Evolutionary conservation across 2,888 invertebrate species (phyloP), one percentile per base, ranked within the genome.

Genomic region (Micoletzkya japonica): DNA sequence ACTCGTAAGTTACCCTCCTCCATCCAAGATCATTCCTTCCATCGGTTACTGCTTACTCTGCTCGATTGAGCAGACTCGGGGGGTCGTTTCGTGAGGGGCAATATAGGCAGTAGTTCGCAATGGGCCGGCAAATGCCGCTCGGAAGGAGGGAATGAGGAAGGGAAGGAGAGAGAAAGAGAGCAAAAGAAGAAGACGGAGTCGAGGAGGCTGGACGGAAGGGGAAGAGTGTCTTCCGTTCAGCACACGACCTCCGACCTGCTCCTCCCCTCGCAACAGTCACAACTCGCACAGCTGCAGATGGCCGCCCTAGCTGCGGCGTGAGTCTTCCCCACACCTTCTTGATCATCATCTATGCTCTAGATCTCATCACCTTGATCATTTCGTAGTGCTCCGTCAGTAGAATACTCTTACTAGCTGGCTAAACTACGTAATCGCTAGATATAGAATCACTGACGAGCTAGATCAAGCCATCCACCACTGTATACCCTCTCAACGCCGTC

Each of bases 241-340:
- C 39, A 1, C 39, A 17, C 24, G 6, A 6, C 24, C 39, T 28
- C 60, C 24, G n/a, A 28, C 24, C 39, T 39, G 44, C 30, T 60
- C 36, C 44, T 28, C 37, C 39, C 39, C 7, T 28, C 2, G 26
- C 60, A 60, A 3, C 6, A 7, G 28, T 20, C 49, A 7, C 63
- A 63, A 36, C 50, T 63, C 32, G 63, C 63, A 24, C 63, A 63
- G 20, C 34, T 63, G 20, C 63, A 63, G 34, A 63, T 63, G 63
- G 63, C 50, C 32, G 63, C 63, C 49, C 50, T 63, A n/a, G 63
- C 63, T 50, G 63, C 63, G n/a, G 50, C 50, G 63, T 63, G 37
- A 3, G 63, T 28, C 1, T 30, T 63, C 44, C 44, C 44, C 20
- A 14, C 10, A 10, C 10, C 10, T 44, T 44, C 44, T 44, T 20